Base-by-base conservation (phyloP, 1,140 invertebrate species). In the Rhyacophila brunnea region DNA sequence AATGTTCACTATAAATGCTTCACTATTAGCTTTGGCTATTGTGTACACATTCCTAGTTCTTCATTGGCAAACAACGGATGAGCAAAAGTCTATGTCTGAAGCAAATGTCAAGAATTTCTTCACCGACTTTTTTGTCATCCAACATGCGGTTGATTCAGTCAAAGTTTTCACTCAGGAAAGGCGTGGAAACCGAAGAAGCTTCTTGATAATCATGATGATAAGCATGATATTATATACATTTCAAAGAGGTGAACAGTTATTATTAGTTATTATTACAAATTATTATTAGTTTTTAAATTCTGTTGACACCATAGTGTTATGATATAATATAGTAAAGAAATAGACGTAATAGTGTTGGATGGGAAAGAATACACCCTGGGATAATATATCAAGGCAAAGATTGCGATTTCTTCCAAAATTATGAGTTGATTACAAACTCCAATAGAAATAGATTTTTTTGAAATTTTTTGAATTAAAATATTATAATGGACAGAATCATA, bases 141-240 rank as follows among this genome's bases (percentile, higher is more conserved):
- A 84, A 17, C 87, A 90, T 63, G 78, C 88, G 0, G 69, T 74
- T 6, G 76, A 82, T 10, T 89, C 87, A 0, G 38, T 85, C 0
- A 70, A 69, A 6, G 87, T 86, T 0, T 56, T 90, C 6, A 70
- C 74, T 0, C 87, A 81, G 58, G 70, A 65, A 7, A 75, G 89
- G 23, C 47, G 69, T 0, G 73, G 79, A 2, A 78, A 82, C 48
- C 69, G 81, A 11, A 78, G 86, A 52, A 61, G 78, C n/a, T 85
- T 85, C 53, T 70, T 91, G 3, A 79, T 84, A 68, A 74, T 89
- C 6, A 65, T 90, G 1, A 74, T 91, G 1, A 59, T 86, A 6
- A 80, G 84, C 4, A 90, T 90, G 87, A 81, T 80, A 1, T 74
- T 90, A 9, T 91, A 91, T 66, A 87, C 87, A 38, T 90, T 91